A percentile compares a stretch with the other conserved stretches of the same genome.
These are phyloP conservation scores for Amblyornis subalaris DNA, from an alignment of 2,113 vertebrate genomes.

Conservation along the genomic window DNA sequence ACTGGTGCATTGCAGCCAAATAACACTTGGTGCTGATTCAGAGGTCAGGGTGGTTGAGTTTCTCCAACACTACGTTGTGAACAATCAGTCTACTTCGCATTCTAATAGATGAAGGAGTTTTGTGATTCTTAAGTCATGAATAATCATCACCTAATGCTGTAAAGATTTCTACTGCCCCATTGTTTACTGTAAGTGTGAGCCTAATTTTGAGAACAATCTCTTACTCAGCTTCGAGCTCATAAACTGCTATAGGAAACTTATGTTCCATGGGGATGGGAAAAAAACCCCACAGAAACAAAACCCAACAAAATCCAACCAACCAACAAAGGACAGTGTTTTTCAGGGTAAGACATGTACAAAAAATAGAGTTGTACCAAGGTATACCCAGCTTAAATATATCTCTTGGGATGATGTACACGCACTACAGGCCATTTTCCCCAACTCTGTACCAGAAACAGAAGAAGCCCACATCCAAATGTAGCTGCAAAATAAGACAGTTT, in stretches of 20 bases:
- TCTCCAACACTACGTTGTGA: not conserved
- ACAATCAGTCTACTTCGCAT: not conserved
- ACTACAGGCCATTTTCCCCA: not conserved
- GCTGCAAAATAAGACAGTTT: not conserved
- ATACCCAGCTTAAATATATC: fast-evolving
- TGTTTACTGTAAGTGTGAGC: not conserved
- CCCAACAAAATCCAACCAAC: not conserved
- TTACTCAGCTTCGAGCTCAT: not conserved
- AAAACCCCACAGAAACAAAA: not conserved
- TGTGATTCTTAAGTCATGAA: not conserved
- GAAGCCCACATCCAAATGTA: not conserved
- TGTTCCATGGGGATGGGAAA: fast-evolving
- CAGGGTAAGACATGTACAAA: not conserved
- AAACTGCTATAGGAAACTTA: not conserved
- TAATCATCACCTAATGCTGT: not conserved
- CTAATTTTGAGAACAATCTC: not conserved
- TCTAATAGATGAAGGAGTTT: not conserved
- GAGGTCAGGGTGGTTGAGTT: fast-evolving
- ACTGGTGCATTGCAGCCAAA: not conserved
- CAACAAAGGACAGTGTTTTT: not conserved
- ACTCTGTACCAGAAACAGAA: not conserved
- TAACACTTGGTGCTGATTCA: not conserved
- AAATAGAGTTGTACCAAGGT: not conserved
- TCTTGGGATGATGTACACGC: not conserved
- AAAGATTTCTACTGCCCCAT: not conserved